Evolutionary conservation across 2,888 invertebrate species (phyloP).

Genomic region (Diabrotica balteata): DNA sequence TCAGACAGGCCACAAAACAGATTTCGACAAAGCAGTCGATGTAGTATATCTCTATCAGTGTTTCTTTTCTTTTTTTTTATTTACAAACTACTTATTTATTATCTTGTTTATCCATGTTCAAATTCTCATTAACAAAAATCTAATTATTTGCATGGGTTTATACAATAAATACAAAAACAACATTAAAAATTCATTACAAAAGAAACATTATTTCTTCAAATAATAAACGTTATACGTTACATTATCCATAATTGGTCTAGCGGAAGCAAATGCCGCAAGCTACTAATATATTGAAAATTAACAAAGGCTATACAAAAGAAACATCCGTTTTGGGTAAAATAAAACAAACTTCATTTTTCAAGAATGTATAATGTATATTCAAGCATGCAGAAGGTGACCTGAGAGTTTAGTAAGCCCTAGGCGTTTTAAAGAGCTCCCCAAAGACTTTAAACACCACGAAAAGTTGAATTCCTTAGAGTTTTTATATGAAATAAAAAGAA

Average conservation of each 20-base stretch:
- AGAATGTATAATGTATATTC: conserved; percentile 16
- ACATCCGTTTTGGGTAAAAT: not conserved
- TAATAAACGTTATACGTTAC: not conserved
- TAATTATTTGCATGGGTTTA: too few relatives aligned
- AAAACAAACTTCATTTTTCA: not conserved
- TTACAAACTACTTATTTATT: too few relatives aligned
- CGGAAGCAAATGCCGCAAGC: not conserved
- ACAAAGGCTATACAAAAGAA: not conserved
- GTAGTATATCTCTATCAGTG: too few relatives aligned
- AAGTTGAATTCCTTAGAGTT: conserved; percentile 16
- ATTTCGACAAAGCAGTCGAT: too few relatives aligned
- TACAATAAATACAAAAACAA: too few relatives aligned
- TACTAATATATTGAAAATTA: not conserved
- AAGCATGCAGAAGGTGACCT: conserved; percentile 20
- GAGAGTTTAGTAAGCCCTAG: conserved; percentile 11
- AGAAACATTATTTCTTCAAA: not conserved
- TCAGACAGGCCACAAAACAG: too few relatives aligned
- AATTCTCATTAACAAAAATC: too few relatives aligned
- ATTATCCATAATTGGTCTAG: not conserved
- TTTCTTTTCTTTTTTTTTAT: too few relatives aligned
- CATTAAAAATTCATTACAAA: too few relatives aligned
- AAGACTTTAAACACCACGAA: conserved; percentile 17
- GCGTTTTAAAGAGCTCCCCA: conserved; percentile 10
- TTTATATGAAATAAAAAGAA: conserved; percentile 20
- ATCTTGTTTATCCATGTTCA: too few relatives aligned